Evolutionary conservation across 2,113 vertebrate genomes (phyloP).

Genomic region (Pseudonaja textilis): DNA sequence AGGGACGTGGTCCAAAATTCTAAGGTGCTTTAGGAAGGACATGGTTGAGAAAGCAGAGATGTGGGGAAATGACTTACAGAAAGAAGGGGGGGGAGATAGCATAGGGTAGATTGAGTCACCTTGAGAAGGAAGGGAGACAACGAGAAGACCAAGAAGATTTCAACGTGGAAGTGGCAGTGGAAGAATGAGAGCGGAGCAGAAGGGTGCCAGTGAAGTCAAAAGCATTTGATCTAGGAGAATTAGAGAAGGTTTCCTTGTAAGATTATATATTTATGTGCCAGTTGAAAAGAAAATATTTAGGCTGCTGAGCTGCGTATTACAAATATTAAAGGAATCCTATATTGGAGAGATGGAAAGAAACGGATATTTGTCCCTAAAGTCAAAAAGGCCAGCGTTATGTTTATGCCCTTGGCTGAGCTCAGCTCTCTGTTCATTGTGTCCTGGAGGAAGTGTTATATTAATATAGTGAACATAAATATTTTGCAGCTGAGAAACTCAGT

Average conservation of each 20-base stretch:
- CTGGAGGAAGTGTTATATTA: background rate
- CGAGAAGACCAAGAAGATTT: background rate
- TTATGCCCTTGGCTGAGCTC: background rate
- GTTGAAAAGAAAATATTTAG: background rate
- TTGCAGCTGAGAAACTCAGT: background rate
- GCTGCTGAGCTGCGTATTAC: background rate
- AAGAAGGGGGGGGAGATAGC: no score
- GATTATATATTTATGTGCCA: background rate
- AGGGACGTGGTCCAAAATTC: background rate
- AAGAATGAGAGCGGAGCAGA: background rate
- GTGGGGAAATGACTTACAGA: no score
- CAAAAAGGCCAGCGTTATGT: background rate
- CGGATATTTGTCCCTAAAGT: background rate
- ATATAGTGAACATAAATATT: background rate
- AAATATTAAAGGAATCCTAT: background rate
- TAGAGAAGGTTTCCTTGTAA: background rate
- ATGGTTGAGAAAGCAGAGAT: background rate
- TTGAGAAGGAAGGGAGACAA: background rate
- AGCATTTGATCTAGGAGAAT: background rate
- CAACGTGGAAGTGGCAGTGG: background rate
- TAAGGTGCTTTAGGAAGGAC: background rate
- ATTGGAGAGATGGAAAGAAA: background rate
- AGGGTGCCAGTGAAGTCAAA: background rate
- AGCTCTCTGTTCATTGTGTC: background rate
- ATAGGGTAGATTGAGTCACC: background rate